Base-by-base conservation (phyloP, 2,113 vertebrate species). In the Neopipo cinnamomea region DNA sequence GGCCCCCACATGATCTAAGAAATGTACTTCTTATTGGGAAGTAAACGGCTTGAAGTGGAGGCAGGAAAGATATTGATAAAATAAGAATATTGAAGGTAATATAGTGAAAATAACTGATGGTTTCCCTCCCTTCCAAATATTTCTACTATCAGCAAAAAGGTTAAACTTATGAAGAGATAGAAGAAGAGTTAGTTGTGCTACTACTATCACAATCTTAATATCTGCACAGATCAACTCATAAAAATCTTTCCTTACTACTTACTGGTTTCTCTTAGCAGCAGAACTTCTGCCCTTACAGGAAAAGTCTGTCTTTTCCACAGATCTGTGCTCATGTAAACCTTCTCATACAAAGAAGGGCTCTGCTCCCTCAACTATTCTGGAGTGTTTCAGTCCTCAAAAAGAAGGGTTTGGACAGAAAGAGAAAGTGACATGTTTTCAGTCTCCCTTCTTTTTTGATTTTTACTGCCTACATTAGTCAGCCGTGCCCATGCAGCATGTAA, bases 71-170 rank as follows among this genome's bases (percentile, higher is more conserved):
- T 14, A 70, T 0, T 1, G 23, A 50, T 71, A 63, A 78, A 93
- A 56, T 42, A 71, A 61, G 52, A 85, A 79, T 79, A 76, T 8
- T 61, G 23, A 88, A 18, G 12, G 8, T 27, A 73, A 56, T 52
- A 82, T 2, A 53, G 30, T 49, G 15, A 83, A 90, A 92, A 73
- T 46, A 58, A 65, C 30, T 62, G 1, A 71, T 22, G 70, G 39
- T 68, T 77, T 35, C 9, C 31, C 18, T 71, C 20, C 14, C 67
- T 94, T 80, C 66, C 77, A 74, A 95, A 77, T 94, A 88, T 79
- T 92, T 94, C 78, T 96, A n/a, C 91, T 95, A 39, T 80, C 93
- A 81, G 50, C 19, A 9, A 81, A 75, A 76, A 92, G 46, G 46
- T 31, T 89, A 94, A 96, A 93, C 70, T 92, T 94, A 18, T 47